phyloP scores from a whole-genome alignment of 2,797 vertebrate genomes.

The Pangasius larnaudii region DNA sequence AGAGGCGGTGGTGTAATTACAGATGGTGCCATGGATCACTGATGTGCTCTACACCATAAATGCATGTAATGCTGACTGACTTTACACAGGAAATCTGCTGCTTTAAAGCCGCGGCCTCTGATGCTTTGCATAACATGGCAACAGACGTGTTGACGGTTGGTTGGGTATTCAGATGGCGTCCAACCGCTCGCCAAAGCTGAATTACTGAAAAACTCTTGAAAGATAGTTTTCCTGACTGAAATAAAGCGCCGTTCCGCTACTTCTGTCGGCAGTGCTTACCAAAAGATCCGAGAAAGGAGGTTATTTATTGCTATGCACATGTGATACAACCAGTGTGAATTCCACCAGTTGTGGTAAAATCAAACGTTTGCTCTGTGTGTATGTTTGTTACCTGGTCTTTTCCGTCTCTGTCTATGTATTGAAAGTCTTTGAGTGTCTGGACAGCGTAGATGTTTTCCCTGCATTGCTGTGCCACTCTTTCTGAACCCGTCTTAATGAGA shows the following conservation, averaged over 20 bases:
- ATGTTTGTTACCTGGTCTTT: conserved; percentile 84
- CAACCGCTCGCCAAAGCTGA: background rate
- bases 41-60: background rate
- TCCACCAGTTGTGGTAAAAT: background rate
- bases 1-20: background rate
- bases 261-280: background rate
- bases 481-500: conserved; percentile 92
- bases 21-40: background rate
- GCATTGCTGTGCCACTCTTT: conserved; percentile 92
- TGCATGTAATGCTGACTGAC: background rate
- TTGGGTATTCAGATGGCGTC: background rate
- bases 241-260: background rate
- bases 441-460: conserved; percentile 93
- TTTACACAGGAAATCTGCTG: background rate
- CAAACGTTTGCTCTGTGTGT: background rate
- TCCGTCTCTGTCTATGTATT: conserved; percentile 91
- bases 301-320: background rate
- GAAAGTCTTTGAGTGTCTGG: conserved; percentile 93
- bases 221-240: background rate
- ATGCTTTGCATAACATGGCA: background rate
- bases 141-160: background rate
- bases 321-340: background rate
- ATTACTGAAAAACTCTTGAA: background rate
- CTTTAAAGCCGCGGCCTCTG: background rate
- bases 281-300: background rate